Evolutionary conservation across 2,888 invertebrate genomes (phyloP).

Genomic region (Limnephilus auricula): DNA sequence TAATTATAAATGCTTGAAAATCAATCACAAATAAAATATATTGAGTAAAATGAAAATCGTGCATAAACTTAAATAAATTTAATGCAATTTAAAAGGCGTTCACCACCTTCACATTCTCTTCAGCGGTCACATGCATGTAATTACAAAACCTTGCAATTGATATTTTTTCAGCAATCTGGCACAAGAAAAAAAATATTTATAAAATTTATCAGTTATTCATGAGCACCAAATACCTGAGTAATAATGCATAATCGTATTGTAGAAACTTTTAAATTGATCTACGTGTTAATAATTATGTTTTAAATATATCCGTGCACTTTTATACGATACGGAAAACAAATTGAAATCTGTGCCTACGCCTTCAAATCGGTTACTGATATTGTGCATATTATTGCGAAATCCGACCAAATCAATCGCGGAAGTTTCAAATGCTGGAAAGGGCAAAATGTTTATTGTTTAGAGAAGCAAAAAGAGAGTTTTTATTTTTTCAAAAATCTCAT

Average conservation of each 20-base stretch:
- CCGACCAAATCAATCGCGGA: too few relatives aligned
- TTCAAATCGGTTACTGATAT: background rate
- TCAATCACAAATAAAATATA: background rate
- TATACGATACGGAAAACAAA: background rate
- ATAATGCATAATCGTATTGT: background rate
- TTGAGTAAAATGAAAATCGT: background rate
- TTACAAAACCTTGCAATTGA: background rate
- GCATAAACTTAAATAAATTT: background rate
- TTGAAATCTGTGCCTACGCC: background rate
- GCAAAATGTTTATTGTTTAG: too few relatives aligned
- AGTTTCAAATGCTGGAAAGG: too few relatives aligned
- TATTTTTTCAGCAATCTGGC: background rate
- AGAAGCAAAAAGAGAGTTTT: too few relatives aligned
- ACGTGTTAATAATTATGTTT: background rate
- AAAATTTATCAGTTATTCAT: background rate
- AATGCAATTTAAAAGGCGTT: background rate
- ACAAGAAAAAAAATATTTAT: background rate
- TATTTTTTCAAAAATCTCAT: too few relatives aligned
- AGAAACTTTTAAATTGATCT: background rate
- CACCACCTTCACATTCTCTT: background rate
- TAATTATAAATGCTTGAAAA: background rate
- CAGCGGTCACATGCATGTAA: constrained; percentile 11
- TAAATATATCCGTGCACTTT: background rate
- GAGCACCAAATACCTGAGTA: background rate
- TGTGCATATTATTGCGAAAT: background rate